Conservation (phyloP, 2,113 vertebrate species). For the Lepisosteus osseus region DNA sequence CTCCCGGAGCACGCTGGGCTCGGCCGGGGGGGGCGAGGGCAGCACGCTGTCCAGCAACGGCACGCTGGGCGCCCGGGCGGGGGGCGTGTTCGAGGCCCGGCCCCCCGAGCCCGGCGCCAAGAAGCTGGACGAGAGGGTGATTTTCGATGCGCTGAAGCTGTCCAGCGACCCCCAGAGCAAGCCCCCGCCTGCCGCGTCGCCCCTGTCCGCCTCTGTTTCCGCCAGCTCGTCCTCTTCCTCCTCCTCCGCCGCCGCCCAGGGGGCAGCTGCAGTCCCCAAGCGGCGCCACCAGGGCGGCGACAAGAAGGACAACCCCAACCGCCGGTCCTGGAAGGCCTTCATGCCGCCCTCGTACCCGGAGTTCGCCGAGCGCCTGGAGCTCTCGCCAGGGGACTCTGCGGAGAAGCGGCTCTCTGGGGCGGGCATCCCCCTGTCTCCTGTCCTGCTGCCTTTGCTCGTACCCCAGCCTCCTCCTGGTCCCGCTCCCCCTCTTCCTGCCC, state of each 20-base stretch:
- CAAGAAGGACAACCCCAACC: constrained; percentile 87
- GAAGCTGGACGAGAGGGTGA: constrained; percentile 90
- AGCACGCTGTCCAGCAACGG: constrained; percentile 95
- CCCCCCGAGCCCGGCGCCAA: constrained; percentile 59
- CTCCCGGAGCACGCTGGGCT: constrained; percentile 86
- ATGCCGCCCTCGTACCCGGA: constrained; percentile 93
- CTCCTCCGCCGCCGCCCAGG: constrained; percentile 51
- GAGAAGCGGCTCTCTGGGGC: constrained; percentile 77
- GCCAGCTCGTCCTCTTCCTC: constrained; percentile 43
- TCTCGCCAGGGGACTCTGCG: constrained; percentile 60
- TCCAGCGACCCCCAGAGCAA: constrained; percentile 82
- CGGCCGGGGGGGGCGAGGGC: constrained; percentile 66
- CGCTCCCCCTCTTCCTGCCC: constrained; percentile 52
- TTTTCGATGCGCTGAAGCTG: constrained; percentile 94
- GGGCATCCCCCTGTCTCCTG: constrained; percentile 59
- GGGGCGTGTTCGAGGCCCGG: constrained; percentile 74
- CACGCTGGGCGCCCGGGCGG: constrained; percentile 76
- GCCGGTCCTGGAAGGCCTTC: constrained; percentile 95
- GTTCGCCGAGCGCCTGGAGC: constrained; percentile 87
- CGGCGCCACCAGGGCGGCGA: constrained; percentile 75
- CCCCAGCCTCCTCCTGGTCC: constrained; percentile 51
- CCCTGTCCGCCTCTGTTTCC: constrained; percentile 38
- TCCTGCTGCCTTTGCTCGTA: constrained; percentile 21
- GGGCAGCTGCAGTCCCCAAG: constrained; percentile 73
- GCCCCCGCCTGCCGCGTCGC: constrained; percentile 39